These are phyloP conservation scores for Chironomus riparius DNA, from an alignment of 2,888 invertebrate species.

Conservation along the genomic window DNA sequence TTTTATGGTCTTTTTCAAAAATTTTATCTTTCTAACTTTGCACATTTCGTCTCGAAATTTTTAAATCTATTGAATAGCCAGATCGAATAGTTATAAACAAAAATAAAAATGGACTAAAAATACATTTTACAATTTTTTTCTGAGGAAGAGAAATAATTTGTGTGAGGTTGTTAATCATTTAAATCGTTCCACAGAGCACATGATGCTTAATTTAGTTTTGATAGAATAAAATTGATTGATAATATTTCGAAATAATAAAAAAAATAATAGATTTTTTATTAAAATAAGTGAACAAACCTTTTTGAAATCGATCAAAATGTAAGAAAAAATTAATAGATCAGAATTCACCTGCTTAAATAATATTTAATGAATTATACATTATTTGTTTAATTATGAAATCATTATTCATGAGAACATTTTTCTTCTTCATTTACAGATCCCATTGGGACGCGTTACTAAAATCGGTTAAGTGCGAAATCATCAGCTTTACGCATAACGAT, in stretches of 20 bases:
- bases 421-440: slow-evolving; percentile 51
- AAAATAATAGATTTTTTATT: slow-evolving; percentile 7
- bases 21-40: too few relatives aligned
- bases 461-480: slow-evolving; percentile 91
- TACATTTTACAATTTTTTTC: background rate
- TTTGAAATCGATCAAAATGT: too few relatives aligned
- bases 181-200: background rate
- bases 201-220: slow-evolving; percentile 8
- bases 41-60: too few relatives aligned
- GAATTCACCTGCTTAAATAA: too few relatives aligned
- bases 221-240: background rate
- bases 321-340: too few relatives aligned
- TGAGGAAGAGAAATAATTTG: background rate
- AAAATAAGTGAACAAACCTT: too few relatives aligned
- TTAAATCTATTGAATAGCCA: too few relatives aligned
- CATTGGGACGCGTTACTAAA: slow-evolving; percentile 83
- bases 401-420: too few relatives aligned
- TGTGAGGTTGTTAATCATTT: background rate
- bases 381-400: too few relatives aligned
- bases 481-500: slow-evolving; percentile 81
- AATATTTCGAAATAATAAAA: background rate
- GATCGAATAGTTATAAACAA: background rate
- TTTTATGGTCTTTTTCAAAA: too few relatives aligned
- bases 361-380: too few relatives aligned
- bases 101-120: background rate